Percentiles rank a stretch among this genome's conserved stretches.
Conservation (phyloP, 2,888 invertebrate genomes). For the Criorhina ranunculi region DNA sequence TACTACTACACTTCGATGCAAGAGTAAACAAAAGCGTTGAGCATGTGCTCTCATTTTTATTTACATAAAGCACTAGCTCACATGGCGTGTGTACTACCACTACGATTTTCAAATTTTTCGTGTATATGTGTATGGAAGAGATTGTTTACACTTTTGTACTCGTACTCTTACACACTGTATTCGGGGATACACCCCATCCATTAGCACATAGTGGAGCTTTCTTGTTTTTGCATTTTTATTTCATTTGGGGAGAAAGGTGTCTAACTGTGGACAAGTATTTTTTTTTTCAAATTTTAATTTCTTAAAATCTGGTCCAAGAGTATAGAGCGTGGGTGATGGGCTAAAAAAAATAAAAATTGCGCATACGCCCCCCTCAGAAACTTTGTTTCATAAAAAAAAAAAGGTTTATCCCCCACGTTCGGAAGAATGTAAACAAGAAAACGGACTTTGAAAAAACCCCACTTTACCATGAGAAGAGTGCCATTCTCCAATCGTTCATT, state of each 20-base stretch:
- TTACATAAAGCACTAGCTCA: conserved; percentile 32
- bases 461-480: conserved; percentile 18
- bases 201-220: conserved; percentile 16
- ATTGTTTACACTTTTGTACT: conserved; percentile 49
- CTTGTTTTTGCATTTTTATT: conserved; percentile 17
- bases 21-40: conserved; percentile 55
- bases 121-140: background rate
- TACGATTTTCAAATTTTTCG: conserved; percentile 1
- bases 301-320: conserved; percentile 25
- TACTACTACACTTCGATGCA: conserved; percentile 44
- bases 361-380: conserved; percentile 50
- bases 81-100: conserved; percentile 27
- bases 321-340: conserved; percentile 28
- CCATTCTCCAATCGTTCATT: conserved; percentile 63
- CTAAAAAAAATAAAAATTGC: conserved; percentile 58
- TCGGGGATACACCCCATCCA: conserved; percentile 18
- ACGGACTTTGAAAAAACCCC: conserved; percentile 27
- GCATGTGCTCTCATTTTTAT: conserved; percentile 61
- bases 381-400: background rate
- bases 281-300: conserved; percentile 27
- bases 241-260: conserved; percentile 11
- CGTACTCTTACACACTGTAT: conserved; percentile 22
- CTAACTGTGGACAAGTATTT: too few species aligned
- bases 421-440: conserved; percentile 47
- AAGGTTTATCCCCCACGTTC: background rate